Base-by-base conservation (phyloP, 64 coral and sea anemone species). In the Montipora sp. region DNA sequence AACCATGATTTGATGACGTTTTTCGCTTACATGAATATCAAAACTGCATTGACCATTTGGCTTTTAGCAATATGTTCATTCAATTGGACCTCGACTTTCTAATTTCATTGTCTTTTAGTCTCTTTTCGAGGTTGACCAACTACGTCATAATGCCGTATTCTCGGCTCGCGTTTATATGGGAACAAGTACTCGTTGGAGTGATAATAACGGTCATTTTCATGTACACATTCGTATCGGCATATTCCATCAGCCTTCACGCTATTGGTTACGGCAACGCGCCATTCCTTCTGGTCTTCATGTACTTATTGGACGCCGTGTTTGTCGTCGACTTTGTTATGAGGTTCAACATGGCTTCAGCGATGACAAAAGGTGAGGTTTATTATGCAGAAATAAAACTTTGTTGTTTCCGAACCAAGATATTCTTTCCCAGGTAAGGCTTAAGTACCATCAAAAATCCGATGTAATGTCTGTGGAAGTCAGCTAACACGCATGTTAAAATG, bases 271-370 rank as follows among this genome's bases (percentile, higher is more conserved):
- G 95, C 15, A 73, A 98, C 0, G 79, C 9, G 5, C 11, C 63
- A 8, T 58, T 88, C 1, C 21, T 98, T 8, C 15, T 98, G 77
- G 77, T 43, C n/a, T 10, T 98, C 3, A 89, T 89, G 1, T 98
- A 98, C 67, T 5, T 94, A 67, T 66, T 98, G 67, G 95, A 98
- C 74, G 1, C 83, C 16, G 83, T 98, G 7, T 65, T 98, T 44
- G 48, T 98, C 2, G 5, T 59, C 21, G 95, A 98, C 75, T 94
- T 94, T 19, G 21, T 98, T 5, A 46, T 98, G 65, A 82, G 95
- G 19, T 98, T 98, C 49, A 98, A 98, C 80, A 78, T 96, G 78
- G 95, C 95, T 0, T 94, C 95, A 47, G 68, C 72, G 1, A 87
- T 50, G 18, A 24, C 74, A n/a, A 91, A 83, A 71, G 74, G 95